Conservation (phyloP, 2,797 vertebrate species). For the Microctenopoma lineatum region DNA sequence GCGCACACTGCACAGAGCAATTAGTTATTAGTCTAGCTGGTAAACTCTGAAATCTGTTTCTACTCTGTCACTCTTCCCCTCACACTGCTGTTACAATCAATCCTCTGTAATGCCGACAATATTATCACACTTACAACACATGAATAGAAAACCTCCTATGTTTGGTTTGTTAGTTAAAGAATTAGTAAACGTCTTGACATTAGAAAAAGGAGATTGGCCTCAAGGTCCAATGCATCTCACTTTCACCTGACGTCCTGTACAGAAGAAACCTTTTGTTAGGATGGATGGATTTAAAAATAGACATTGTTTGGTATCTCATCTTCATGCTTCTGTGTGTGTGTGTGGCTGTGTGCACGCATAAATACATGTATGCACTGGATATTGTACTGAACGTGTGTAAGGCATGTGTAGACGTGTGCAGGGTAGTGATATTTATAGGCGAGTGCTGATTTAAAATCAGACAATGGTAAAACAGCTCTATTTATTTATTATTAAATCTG, state of each 20-base stretch:
- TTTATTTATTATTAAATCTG: neutral
- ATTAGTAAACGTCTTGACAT: neutral
- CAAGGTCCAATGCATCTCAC: neutral
- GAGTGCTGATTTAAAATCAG: too few species aligned
- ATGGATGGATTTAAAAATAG: neutral
- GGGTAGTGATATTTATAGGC: too few species aligned
- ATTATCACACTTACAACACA: neutral
- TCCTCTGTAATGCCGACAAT: neutral
- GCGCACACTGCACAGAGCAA: conserved; percentile 29
- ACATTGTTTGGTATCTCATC: too few species aligned
- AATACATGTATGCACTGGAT: neutral
- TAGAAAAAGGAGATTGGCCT: neutral
- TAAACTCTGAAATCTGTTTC: conserved; percentile 33
- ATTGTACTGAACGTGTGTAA: too few species aligned
- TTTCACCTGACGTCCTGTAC: neutral
- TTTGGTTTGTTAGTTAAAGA: neutral
- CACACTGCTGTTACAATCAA: neutral
- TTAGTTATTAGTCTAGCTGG: conserved; percentile 48
- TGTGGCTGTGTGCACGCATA: too few species aligned
- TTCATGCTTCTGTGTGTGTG: too few species aligned
- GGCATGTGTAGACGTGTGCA: too few species aligned
- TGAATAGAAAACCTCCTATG: neutral
- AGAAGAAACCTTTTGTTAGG: neutral
- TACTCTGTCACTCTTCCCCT: conserved; percentile 21
- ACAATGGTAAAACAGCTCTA: neutral